Percentiles rank a stretch among this genome's conserved stretches.
Evolutionary conservation across 1,140 invertebrate species (phyloP).

Genomic region (Drosophila pectinifera): DNA sequence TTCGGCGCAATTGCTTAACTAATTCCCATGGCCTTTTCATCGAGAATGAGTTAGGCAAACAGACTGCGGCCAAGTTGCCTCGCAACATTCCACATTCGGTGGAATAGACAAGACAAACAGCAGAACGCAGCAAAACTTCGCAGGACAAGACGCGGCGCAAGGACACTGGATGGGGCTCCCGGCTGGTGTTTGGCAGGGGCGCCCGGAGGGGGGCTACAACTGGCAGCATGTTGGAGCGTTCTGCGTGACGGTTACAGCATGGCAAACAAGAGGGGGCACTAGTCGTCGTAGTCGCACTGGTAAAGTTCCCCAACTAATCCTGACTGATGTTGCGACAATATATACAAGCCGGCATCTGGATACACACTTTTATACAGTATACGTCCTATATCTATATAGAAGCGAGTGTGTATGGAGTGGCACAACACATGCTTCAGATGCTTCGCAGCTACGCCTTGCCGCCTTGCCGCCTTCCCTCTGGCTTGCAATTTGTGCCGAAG

Average conservation of each 20-base stretch:
- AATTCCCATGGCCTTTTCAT: slow-evolving; percentile 59
- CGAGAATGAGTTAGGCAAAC: slow-evolving; percentile 57
- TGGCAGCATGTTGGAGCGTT: slow-evolving; percentile 74
- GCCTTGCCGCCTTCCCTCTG: slow-evolving; percentile 54
- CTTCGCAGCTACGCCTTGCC: slow-evolving; percentile 76
- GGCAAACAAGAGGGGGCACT: slow-evolving; percentile 70
- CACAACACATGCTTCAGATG: slow-evolving; percentile 73
- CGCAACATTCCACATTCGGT: slow-evolving; percentile 43
- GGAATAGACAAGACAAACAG: slow-evolving; percentile 63
- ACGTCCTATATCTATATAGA: slow-evolving; percentile 24
- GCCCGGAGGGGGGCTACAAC: slow-evolving; percentile 33
- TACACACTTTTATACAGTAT: slow-evolving; percentile 46
- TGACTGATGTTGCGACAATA: slow-evolving; percentile 82
- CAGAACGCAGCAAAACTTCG: slow-evolving; percentile 64
- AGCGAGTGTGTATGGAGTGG: slow-evolving; percentile 38
- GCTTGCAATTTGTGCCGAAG: slow-evolving; percentile 72
- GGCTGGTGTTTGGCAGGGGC: background rate
- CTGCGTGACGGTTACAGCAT: slow-evolving; percentile 80
- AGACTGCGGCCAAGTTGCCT: slow-evolving; percentile 64
- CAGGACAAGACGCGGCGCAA: slow-evolving; percentile 75
- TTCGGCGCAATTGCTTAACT: slow-evolving; percentile 63
- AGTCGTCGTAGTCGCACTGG: slow-evolving; percentile 59
- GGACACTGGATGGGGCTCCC: slow-evolving; percentile 53
- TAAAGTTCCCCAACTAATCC: slow-evolving; percentile 80
- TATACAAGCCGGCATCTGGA: slow-evolving; percentile 64